Evolutionary conservation across 2,113 vertebrate species (phyloP), one percentile per base, ranked within the genome.

Genomic region (Notothenia rossii): DNA sequence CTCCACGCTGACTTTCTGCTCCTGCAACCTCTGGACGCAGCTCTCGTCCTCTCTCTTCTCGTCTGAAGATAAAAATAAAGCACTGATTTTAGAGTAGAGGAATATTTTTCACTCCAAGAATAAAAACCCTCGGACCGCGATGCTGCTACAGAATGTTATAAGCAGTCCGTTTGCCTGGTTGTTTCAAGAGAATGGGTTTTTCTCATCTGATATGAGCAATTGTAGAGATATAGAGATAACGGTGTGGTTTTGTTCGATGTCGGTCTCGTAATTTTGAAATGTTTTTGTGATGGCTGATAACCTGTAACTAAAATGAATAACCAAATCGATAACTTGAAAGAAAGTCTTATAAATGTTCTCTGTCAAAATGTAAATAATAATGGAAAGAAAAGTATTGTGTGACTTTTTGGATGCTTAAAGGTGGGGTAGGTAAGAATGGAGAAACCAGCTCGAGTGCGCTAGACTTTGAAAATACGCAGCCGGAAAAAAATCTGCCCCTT

Each of bases 11-110:
- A 53, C 67, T 81, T 74, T 79, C 18, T 72, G 36, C 65, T 58
- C 48, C 22, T 46, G 40, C 14, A 60, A 81, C 84, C 86, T 77
- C 81, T 74, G 69, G 68, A 62, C 46, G 53, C 53, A 50, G 43
- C 25, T 54, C 79, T 69, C 51, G 62, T 88, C 48, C 76, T 87
- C 82, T 51, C 33, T 53, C 51, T 61, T 40, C 20, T 81, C 45
- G 60, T 67, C 8, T 11, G 3, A 40, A 43, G 46, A 43, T 54
- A 72, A 36, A 86, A 82, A 83, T 65, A 79, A 73, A 82, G 36
- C 25, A 25, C 25, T 25, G 25, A 25, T 25, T 25, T 25, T 25
- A 25, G 25, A 25, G 25, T 25, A 25, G 25, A 25, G 25, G 25
- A 25, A 2, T 2, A 25, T 25, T 25, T 25, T 25, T 25, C 25